phyloP scores from a whole-genome alignment of 2,888 invertebrate species.

The Omphaloscelis lunosa region DNA sequence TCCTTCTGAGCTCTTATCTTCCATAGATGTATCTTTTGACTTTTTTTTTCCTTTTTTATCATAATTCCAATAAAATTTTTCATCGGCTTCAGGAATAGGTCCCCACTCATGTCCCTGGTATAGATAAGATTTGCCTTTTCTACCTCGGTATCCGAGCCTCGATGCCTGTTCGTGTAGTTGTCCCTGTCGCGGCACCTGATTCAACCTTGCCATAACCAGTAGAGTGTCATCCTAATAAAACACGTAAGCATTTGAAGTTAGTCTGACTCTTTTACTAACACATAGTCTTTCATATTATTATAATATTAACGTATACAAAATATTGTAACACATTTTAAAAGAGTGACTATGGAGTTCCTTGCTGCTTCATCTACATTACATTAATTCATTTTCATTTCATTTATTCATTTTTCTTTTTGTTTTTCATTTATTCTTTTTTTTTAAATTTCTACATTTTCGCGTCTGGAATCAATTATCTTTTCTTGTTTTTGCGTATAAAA shows the following conservation, averaged over 20 bases:
- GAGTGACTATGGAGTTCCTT: too few relatives aligned
- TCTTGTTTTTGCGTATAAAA: too few relatives aligned
- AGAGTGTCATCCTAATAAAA: conserved; percentile 65
- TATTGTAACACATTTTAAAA: too few relatives aligned
- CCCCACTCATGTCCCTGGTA: conserved; percentile 83
- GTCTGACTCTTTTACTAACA: background rate
- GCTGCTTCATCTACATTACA: too few relatives aligned
- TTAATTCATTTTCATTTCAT: too few relatives aligned
- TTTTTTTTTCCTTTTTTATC: background rate
- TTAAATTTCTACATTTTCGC: too few relatives aligned
- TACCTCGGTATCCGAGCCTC: conserved; percentile 72
- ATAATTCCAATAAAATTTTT: conserved; percentile 63
- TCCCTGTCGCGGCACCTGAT: conserved; percentile 73
- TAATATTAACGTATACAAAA: too few relatives aligned
- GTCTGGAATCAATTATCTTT: too few relatives aligned
- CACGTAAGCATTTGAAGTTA: background rate
- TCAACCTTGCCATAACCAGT: conserved; percentile 70
- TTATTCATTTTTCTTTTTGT: too few relatives aligned
- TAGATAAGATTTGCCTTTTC: conserved; percentile 79
- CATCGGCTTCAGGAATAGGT: conserved; percentile 78
- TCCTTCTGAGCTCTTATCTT: conserved; percentile 22
- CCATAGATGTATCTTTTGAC: background rate
- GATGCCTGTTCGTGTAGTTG: conserved; percentile 75
- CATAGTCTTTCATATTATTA: background rate
- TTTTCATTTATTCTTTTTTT: too few relatives aligned